phyloP scores from a whole-genome alignment of 2,797 vertebrate genomes.

The Poeciliopsis infans region DNA sequence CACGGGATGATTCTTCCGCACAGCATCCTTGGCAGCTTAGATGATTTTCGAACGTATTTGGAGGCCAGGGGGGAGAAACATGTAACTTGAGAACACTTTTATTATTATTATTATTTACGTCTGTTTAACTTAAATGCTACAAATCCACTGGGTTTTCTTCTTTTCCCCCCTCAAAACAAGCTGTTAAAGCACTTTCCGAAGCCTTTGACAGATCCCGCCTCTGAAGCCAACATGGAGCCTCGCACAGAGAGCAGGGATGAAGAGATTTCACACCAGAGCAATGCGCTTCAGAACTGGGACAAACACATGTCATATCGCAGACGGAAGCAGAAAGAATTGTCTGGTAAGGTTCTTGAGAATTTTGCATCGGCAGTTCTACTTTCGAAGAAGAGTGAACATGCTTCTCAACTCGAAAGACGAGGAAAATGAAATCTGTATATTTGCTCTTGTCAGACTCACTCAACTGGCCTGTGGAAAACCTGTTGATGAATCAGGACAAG shows the following conservation, averaged over 20 bases:
- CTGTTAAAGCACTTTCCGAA: constrained; percentile 73
- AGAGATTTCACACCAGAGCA: constrained; percentile 46
- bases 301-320: constrained; percentile 79
- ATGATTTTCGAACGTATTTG: constrained; percentile 86
- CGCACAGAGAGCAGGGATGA: background rate
- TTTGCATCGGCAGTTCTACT: background rate
- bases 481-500: constrained; percentile 86
- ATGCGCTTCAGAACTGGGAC: constrained; percentile 87
- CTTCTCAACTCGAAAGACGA: constrained; percentile 1
- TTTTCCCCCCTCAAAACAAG: constrained; percentile 65
- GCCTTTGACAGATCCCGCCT: constrained; percentile 19
- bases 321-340: constrained; percentile 83
- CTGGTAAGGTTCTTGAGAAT: constrained; percentile 72
- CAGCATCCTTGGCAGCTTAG: constrained; percentile 88
- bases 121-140: background rate
- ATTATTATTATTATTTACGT: too few species aligned
- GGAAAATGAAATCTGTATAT: background rate
- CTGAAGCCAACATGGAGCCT: constrained; percentile 27
- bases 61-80: constrained; percentile 79
- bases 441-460: constrained; percentile 72
- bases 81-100: constrained; percentile 66
- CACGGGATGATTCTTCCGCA: constrained; percentile 85
- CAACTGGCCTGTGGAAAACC: constrained; percentile 78
- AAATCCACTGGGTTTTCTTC: background rate
- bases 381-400: background rate